Evolutionary conservation across 2,888 invertebrate species (phyloP), one percentile per base, ranked within the genome.

Genomic region (Polydesmus complanatus): DNA sequence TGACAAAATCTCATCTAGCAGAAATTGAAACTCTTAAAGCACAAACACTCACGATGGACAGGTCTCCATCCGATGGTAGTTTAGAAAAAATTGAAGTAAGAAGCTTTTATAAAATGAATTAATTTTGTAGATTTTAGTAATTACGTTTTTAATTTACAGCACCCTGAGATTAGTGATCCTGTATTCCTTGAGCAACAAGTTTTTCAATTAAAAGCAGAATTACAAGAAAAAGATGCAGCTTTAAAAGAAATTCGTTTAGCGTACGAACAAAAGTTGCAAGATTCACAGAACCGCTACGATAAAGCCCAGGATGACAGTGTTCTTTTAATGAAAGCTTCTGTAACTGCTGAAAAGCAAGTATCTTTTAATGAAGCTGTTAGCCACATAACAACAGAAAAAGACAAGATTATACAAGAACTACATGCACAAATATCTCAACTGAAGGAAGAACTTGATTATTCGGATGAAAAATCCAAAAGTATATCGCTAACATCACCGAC

Each of bases 41-140:
- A 37, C 5, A 37, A 37, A 8, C 37, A 37, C 81, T 81, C 11
- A 82, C 81, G 54, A 83, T 85, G 80, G 85, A 87, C 67, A 78
- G 83, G 49, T 86, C 85, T 60, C 85, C 86, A 0, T 86, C 86
- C 3, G 87, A 88, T 67, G 81, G 82, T 1, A 87, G 84, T 70
- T 75, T 88, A 3, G 88, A 89, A 69, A 85, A 84, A 73, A 81
- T 84, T 22, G 86, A 86, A 47, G 56, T 62, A 52, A 23, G 48
- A 37, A 14, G 18, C 47, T 47, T 2, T 23, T 51, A 58, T 22
- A 51, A 22, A 5, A 22, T 26, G n/a, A 25, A 54, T 22, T 8
- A 11, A 54, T 21, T 22, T 18, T 8, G n/a, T n/a, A n/a, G 48
- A 48, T 14, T 51, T 22, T 51, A 19, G n/a, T 19, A 19, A 22